Percentiles rank a stretch among this genome's conserved stretches.
Conservation (phyloP, 2,113 vertebrate species). For the Calyptomena viridis region DNA sequence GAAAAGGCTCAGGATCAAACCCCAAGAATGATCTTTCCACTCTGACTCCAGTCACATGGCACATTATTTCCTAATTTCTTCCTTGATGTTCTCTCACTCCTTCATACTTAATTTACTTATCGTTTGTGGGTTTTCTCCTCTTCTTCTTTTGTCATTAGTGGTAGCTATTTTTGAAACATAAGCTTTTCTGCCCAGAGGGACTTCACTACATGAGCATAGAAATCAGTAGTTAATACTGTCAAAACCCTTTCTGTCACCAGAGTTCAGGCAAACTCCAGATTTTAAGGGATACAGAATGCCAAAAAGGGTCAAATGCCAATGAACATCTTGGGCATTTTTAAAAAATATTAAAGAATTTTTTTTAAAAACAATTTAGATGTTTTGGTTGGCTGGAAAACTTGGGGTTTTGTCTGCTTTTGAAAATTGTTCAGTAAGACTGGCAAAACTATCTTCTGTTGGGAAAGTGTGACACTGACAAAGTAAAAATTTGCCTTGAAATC, state of each 20-base stretch:
- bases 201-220: background rate
- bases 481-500: background rate
- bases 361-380: background rate
- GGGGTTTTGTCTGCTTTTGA: background rate
- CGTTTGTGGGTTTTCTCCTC: background rate
- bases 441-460: background rate
- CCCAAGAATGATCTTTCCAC: background rate
- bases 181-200: background rate
- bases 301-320: background rate
- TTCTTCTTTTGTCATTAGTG: background rate
- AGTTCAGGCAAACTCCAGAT: background rate
- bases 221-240: background rate
- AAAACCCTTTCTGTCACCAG: background rate
- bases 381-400: background rate
- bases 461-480: background rate
- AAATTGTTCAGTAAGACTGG: background rate
- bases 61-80: background rate
- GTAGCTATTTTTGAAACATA: background rate
- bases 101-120: background rate
- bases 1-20: background rate
- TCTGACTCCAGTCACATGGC: background rate
- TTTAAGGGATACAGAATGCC: background rate
- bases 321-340: rapidly evolving
- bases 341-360: background rate
- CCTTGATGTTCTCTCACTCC: background rate